Base-by-base conservation (phyloP, 2,888 invertebrate species). In the Crocallis elinguaria region DNA sequence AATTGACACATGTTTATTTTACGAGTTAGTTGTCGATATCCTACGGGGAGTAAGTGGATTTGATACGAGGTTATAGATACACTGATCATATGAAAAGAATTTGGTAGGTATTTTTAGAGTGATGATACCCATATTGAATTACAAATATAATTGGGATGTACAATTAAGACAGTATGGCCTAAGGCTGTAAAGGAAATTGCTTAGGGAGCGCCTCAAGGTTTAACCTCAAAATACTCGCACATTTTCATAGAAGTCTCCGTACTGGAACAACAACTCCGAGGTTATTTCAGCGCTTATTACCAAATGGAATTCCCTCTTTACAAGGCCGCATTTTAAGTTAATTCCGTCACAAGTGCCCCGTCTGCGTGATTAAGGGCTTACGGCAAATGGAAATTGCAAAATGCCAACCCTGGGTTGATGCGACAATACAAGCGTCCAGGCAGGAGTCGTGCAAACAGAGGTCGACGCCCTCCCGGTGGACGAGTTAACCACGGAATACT, bases 401-500 rank as follows among this genome's bases (percentile, higher is more conserved):
- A 70, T 73, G 75, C 64, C 69, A 79, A 69, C 75, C 75, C 73
- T 76, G 71, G 71, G 62, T 61, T 70, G 72, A 75, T 76, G 76
- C 77, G 84, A 86, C 86, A 84, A 75, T 80, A 76, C 81, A 79
- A 77, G 73, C 79, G 75, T 78, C 84, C 83, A 54, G 48, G 48
- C n/a, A 75, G 71, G 66, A 73, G 67, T 73, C 73, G 71, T 78
- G 80, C 79, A 78, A 77, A 75, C 69, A 64, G 75, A 73, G 86
- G 82, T 87, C 86, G 78, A 76, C 73, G 88, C 69, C 85, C 87
- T 74, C 64, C 59, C 68, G 57, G 57, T 71, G 73, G 78, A 75
- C 79, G 78, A 79, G 78, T 76, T 76, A 78, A 79, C 77, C 73
- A 75, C 75, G 74, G 84, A 80, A 81, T 82, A 86, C 79, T 84